These are phyloP conservation scores for Monochamus alternatus DNA, from an alignment of 2,888 invertebrate genomes.

Conservation along the genomic window DNA sequence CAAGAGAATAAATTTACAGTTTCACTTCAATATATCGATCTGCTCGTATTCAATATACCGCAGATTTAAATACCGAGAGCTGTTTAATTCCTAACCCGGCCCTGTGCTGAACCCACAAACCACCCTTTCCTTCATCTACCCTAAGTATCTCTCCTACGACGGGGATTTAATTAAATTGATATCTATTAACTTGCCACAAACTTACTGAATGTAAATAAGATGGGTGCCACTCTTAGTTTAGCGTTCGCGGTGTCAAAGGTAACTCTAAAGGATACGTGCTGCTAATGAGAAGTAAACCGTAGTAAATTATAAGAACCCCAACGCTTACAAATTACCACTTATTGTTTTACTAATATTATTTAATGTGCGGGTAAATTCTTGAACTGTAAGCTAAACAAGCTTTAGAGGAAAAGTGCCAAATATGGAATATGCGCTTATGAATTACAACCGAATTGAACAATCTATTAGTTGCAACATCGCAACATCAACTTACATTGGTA, in stretches of 20 bases:
- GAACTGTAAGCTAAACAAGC: neutral
- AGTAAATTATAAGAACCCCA: constrained; percentile 43
- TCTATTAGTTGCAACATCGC: too few species aligned
- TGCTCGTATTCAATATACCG: neutral
- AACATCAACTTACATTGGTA: too few species aligned
- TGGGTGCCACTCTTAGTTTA: constrained; percentile 47
- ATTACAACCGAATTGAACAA: too few species aligned
- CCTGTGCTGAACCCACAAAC: constrained; percentile 25
- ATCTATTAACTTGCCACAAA: constrained; percentile 64
- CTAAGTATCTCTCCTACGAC: constrained; percentile 27
- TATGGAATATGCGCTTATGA: too few species aligned
- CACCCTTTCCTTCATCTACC: constrained; percentile 33
- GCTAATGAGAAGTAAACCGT: constrained; percentile 55
- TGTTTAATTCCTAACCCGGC: constrained; percentile 14
- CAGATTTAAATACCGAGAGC: neutral
- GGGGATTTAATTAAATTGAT: constrained; percentile 66
- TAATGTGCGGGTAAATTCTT: neutral
- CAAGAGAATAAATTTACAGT: too few species aligned
- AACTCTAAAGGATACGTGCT: constrained; percentile 50
- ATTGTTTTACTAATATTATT: constrained; percentile 40
- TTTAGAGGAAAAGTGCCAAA: too few species aligned
- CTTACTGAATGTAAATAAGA: constrained; percentile 60
- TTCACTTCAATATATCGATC: too few species aligned
- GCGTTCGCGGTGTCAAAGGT: constrained; percentile 52
- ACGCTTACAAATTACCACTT: constrained; percentile 50